Base-by-base conservation (phyloP, 2,113 vertebrate genomes). In the Nipponia nippon region DNA sequence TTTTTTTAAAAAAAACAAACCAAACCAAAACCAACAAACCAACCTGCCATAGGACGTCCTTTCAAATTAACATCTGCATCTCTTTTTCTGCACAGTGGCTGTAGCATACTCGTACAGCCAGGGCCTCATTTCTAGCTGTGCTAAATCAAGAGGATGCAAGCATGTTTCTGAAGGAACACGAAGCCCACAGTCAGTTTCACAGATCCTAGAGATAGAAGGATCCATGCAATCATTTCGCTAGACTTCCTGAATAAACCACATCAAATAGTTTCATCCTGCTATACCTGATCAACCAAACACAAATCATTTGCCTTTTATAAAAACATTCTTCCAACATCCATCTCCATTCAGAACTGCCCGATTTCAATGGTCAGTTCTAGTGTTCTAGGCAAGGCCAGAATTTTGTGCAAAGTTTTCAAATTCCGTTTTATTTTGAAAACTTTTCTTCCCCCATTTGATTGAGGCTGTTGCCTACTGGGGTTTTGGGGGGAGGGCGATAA, bases 401-500 rank as follows among this genome's bases (percentile, higher is more conserved):
- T 52, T 40, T 59, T 63, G 11, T 58, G 38, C 36, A 34, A 65
- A 55, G 34, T 40, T 78, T 78, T 44, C 50, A 46, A 38, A 88
- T 46, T 11, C 14, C 18, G n/a, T 59, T 78, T 53, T 67, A 67
- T 25, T 79, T 58, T 58, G 40, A 52, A 78, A 56, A 58, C 32
- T 55, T 55, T 40, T 61, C 40, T 61, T 47, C 19, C 19, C 46
- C 30, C 46, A n/a, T 61, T 47, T 87, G 42, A 75, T 9, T 47
- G 30, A 36, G 14, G 11, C 10, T 81, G 61, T 49, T 79, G 38
- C 26, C 46, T 73, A 53, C 25, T 13, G 10, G 19, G 49, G 1
- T 3, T 14, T 32, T 8, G 36, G 36, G 2, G 12, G 10, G 21
- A 2, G 16, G 6, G n/a, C 1, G 5, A 62, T 36, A 67, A 42